These are phyloP conservation scores for Crotalus horridus DNA, from an alignment of 2,113 vertebrate species.

Conservation along the genomic window DNA sequence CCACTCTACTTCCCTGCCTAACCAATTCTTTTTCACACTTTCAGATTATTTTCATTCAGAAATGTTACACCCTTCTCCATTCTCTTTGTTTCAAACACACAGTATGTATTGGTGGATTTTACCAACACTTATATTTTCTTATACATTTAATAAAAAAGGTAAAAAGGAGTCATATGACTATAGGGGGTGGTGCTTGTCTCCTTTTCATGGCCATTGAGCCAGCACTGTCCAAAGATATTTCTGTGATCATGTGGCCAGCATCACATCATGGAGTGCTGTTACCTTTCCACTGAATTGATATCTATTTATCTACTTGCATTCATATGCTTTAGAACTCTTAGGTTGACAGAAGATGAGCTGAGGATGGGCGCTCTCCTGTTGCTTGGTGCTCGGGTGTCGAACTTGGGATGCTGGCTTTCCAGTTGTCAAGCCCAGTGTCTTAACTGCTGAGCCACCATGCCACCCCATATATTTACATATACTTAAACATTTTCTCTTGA, in stretches of 20 bases:
- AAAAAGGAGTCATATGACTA: not conserved
- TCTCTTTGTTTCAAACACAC: not conserved
- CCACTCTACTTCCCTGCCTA: not conserved
- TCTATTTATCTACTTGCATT: too few species aligned
- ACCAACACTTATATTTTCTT: not conserved
- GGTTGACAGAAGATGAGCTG: not conserved
- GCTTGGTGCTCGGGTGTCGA: not conserved
- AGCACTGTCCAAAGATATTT: too few species aligned
- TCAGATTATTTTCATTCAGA: not conserved
- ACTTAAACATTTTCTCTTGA: not conserved
- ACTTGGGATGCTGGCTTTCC: not conserved
- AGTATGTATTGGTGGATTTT: not conserved
- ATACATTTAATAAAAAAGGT: not conserved
- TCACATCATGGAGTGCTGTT: too few species aligned
- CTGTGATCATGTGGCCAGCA: too few species aligned
- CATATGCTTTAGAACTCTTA: too few species aligned
- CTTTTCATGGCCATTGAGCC: too few species aligned
- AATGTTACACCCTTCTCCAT: not conserved
- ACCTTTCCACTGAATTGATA: too few species aligned
- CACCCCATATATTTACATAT: not conserved
- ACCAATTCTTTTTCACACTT: not conserved
- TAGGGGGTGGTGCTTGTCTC: too few species aligned
- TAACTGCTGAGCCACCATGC: not conserved
- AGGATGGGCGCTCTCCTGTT: fast-evolving
- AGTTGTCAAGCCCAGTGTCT: not conserved